Evolutionary conservation across 2,888 invertebrate genomes (phyloP).

Genomic region (Morpho deidamia): DNA sequence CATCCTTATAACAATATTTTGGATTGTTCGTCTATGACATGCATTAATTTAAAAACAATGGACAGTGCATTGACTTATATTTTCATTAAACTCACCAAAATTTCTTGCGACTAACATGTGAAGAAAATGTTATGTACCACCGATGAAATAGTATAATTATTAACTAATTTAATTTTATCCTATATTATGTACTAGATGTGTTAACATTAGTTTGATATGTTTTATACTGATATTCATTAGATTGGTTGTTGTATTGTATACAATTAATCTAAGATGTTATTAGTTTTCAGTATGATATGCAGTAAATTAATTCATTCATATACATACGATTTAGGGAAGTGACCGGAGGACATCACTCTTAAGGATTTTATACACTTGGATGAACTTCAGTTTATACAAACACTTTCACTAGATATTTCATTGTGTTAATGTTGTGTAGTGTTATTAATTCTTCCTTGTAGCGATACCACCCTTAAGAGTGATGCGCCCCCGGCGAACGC

Average conservation of each 20-base stretch:
- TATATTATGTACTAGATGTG: slow-evolving; percentile 42
- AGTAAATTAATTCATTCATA: background rate
- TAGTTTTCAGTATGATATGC: slow-evolving; percentile 10
- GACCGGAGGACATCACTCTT: slow-evolving; percentile 68
- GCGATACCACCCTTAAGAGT: slow-evolving; percentile 62
- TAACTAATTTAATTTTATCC: slow-evolving; percentile 5
- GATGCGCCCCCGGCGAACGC: slow-evolving; percentile 75
- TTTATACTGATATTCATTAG: slow-evolving; percentile 74
- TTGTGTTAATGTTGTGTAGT: slow-evolving; percentile 23
- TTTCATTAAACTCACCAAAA: slow-evolving; percentile 16
- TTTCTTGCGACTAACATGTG: slow-evolving; percentile 2
- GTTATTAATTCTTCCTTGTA: slow-evolving; percentile 27
- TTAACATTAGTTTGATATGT: slow-evolving; percentile 65
- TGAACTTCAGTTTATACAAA: slow-evolving; percentile 1
- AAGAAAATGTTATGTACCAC: slow-evolving; percentile 3
- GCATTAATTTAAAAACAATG: background rate
- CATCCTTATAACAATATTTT: background rate
- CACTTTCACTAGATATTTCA: slow-evolving; percentile 19
- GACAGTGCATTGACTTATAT: background rate
- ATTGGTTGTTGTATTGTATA: slow-evolving; percentile 67
- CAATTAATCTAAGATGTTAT: slow-evolving; percentile 43
- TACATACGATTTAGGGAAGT: slow-evolving; percentile 7
- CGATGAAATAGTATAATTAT: slow-evolving; percentile 3
- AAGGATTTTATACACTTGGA: slow-evolving; percentile 33
- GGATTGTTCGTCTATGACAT: background rate